Evolutionary conservation across 1,140 invertebrate genomes (phyloP).

Genomic region (Caenorhabditis tropicalis): DNA sequence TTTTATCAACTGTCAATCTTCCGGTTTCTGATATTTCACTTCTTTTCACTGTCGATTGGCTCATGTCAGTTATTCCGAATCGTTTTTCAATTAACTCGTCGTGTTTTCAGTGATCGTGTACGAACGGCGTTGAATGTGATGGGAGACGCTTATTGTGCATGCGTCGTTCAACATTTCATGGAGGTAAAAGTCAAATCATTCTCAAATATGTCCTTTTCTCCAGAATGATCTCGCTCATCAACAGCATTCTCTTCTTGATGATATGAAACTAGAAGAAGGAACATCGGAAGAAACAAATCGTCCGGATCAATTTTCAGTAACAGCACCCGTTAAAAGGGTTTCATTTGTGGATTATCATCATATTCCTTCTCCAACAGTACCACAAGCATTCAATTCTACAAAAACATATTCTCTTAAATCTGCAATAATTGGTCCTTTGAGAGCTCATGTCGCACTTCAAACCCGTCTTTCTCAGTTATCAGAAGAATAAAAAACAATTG

Average conservation of each 20-base stretch:
- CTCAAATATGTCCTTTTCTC: neutral
- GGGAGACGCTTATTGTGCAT: conserved; percentile 89
- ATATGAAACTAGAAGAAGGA: neutral
- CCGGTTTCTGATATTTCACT: conserved; percentile 88
- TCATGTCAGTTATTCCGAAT: conserved; percentile 80
- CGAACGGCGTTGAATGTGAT: conserved; percentile 93
- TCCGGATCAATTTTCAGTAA: neutral
- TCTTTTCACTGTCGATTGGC: conserved; percentile 92
- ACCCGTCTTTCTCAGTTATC: conserved; percentile 10
- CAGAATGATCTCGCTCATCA: neutral
- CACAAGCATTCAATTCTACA: conserved; percentile 17
- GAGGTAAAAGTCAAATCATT: neutral
- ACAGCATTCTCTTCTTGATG: neutral
- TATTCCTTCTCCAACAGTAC: neutral
- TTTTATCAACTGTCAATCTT: conserved; percentile 88
- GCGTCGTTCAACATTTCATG: conserved; percentile 80
- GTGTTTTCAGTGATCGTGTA: conserved; percentile 84
- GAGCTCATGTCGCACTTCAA: conserved; percentile 29
- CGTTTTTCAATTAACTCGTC: neutral
- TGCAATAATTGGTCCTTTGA: conserved; percentile 20
- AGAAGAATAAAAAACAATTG: neutral
- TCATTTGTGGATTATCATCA: conserved; percentile 37
- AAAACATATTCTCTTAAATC: conserved; percentile 27
- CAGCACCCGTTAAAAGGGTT: neutral
- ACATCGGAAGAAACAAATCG: neutral